phyloP scores from a whole-genome alignment of 2,113 vertebrate genomes.

The Colinus virginianus region DNA sequence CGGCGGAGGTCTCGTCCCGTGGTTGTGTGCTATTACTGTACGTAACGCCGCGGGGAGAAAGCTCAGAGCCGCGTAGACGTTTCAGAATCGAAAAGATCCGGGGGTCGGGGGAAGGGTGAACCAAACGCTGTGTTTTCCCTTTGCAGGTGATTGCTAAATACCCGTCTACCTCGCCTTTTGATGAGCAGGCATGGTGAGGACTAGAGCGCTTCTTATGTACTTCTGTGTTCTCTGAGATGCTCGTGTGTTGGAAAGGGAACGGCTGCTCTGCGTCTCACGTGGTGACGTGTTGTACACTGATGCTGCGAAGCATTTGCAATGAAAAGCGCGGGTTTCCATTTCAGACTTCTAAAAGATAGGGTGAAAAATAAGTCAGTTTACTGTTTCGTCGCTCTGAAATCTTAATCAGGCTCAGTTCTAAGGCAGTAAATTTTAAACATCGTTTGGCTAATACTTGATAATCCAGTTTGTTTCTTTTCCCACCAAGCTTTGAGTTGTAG shows the following conservation, averaged over 20 bases:
- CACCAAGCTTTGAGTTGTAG: background rate
- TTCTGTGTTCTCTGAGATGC: background rate
- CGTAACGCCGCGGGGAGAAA: background rate
- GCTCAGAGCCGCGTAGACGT: background rate
- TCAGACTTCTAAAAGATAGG: background rate
- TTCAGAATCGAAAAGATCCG: background rate
- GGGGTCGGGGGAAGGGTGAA: background rate
- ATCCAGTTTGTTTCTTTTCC: background rate
- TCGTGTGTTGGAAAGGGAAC: background rate
- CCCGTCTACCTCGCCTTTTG: background rate
- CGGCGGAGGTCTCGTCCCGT: no score
- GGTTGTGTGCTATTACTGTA: background rate
- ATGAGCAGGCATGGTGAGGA: slow-evolving; percentile 58
- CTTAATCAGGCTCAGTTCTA: background rate
- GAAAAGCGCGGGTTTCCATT: background rate
- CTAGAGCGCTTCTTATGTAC: background rate
- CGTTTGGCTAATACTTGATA: background rate
- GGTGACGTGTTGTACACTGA: background rate
- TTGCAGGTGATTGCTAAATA: background rate
- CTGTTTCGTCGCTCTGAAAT: background rate
- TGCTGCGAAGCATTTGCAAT: background rate
- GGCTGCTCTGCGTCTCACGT: background rate
- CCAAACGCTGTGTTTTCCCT: background rate
- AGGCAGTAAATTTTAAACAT: background rate
- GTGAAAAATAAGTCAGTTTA: background rate